These are phyloP conservation scores for Lanistes nyassanus DNA, from an alignment of 1,140 invertebrate genomes.

Conservation along the genomic window DNA sequence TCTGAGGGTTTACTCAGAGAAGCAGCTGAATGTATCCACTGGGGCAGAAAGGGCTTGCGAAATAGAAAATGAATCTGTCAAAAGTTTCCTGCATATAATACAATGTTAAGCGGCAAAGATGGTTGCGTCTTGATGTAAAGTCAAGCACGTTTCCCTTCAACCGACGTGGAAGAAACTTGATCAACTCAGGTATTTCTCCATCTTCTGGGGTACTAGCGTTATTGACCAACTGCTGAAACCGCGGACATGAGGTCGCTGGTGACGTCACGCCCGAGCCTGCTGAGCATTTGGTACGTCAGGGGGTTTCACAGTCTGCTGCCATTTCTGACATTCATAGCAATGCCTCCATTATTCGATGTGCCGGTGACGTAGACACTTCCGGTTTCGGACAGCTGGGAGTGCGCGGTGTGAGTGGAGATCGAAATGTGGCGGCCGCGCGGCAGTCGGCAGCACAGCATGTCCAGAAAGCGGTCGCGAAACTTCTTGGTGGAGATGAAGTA, in stretches of 20 bases:
- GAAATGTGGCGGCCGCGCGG: constrained; percentile 13
- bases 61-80: too few relatives aligned
- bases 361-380: constrained; percentile 25
- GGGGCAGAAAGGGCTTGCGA: too few relatives aligned
- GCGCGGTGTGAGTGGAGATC: neutral
- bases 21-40: too few relatives aligned
- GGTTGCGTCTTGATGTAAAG: too few relatives aligned
- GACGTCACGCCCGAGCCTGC: neutral
- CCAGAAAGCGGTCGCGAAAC: constrained; percentile 49
- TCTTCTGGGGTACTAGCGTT: too few relatives aligned
- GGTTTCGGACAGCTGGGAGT: constrained; percentile 20
- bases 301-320: constrained; percentile 14
- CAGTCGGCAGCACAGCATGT: constrained; percentile 31
- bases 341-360: constrained; percentile 17
- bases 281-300: constrained; percentile 10
- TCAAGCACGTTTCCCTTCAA: neutral
- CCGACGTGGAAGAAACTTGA: neutral
- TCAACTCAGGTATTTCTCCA: neutral
- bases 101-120: too few relatives aligned
- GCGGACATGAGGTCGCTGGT: neutral
- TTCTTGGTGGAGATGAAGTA: constrained; percentile 54
- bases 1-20: too few relatives aligned
- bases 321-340: constrained; percentile 7
- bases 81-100: too few relatives aligned
- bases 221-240: too few relatives aligned